Base-by-base conservation (phyloP, 2,113 vertebrate genomes). In the Urocolius indicus region DNA sequence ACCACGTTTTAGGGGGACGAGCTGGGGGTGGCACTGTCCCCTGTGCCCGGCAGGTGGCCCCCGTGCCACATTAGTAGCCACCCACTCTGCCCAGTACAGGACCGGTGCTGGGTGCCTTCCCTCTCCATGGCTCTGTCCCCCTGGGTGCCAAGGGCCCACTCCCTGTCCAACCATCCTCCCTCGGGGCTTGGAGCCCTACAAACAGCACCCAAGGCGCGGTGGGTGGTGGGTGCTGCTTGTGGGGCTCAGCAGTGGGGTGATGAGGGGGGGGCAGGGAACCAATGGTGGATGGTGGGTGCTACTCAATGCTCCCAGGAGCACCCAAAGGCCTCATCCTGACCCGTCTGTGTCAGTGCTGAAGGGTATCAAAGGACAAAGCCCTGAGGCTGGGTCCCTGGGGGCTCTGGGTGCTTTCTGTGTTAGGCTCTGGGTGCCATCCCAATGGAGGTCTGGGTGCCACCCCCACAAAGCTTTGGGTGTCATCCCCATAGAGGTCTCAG, bases 1-100 rank as follows among this genome's bases (percentile, higher is more conserved):
- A 38, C 49, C 9, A 9, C 3, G 7, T 4, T 17, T 1, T 18
- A 2, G 45, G n/a, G 22, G n/a, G n/a, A n/a, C 8, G 74, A 2
- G 20, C 23, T 5, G 51, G 45, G 61, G 65, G 16, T 84, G 92
- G 84, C 94, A 41, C 57, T 43, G 73, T 81, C 85, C 74, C 87
- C 41, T 65, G 29, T 11, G 75, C 87, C 95, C 96, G 30, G 62
- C 89, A 96, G 96, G 86, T 91, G 96, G 95, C 90, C 81, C 89
- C 41, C 74, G 63, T 12, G 85, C 74, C 72, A 30, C 96, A 49
- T 55, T 84, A 66, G 86, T 62, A n/a, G 13, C 77, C 65, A 49
- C 92, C 92, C 88, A 19, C 46, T 78, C 18, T 23, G 77, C 76
- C 94, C 94, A 63, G 89, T 41, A 2, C 20, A 0, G 51, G 12